Evolutionary conservation across 1,140 invertebrate species (phyloP), one percentile per base, ranked within the genome.

Genomic region (Nymphalis io): DNA sequence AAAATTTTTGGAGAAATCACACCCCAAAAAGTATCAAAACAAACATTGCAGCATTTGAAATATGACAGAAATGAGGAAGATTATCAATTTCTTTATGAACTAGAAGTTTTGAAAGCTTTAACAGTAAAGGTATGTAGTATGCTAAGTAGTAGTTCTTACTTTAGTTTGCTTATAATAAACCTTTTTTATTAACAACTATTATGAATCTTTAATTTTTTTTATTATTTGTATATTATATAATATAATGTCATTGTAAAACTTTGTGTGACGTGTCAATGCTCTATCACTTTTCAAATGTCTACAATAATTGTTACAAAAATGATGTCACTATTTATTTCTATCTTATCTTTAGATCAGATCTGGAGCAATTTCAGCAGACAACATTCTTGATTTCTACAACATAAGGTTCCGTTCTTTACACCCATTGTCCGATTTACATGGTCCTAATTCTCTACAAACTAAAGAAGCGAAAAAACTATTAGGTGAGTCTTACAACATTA

Each of bases 381-480:
- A 92, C 53, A 87, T 93, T 58, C 90, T 95, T 53, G 94, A 95
- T 85, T 93, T 95, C 74, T 95, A 94, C 80, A 95, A 95, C 93
- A 89, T 96, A 61, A 93, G 94, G 69, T 89, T 95, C 39, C 91
- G 92, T 23, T 93, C 93, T 16, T 85, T 96, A 8, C 93, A 93
- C 75, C 85, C 93, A n/a, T 73, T 96, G 6, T 90, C 93, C 60
- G 94, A 95, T 79, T 88, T 92, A 46, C 93, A 96, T 87, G 95
- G 95, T 8, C 93, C 93, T 61, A 94, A 95, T 76, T 95, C 95
- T 1, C 82, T 93, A 16, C 92, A 94, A 77, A 89, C 93, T 6
- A 93, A 93, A 73, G 95, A 96, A 92, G 95, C 95, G 55, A 93
- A 94, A 69, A 91, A 93, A 65, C 74, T 96, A 16, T 82, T 96